A percentile compares a stretch with the other conserved stretches of the same genome.
These are phyloP conservation scores for Limnephilus lunatus DNA, from an alignment of 2,888 invertebrate genomes.

Conservation along the genomic window DNA sequence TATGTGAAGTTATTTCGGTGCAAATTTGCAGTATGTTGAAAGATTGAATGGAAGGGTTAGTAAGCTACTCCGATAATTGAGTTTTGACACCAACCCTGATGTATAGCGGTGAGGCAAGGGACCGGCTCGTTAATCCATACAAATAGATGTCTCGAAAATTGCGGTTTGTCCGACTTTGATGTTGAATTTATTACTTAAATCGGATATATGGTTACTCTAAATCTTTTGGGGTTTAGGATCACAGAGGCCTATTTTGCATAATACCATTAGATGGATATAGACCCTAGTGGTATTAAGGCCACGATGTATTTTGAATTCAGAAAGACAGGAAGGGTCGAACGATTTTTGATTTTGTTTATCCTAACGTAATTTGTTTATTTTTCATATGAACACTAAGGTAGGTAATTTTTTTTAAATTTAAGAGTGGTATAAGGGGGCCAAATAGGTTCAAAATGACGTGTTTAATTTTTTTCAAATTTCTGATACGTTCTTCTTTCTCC, in stretches of 20 bases:
- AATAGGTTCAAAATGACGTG: too few relatives aligned
- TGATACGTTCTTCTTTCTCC: too few relatives aligned
- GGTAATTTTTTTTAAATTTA: too few relatives aligned
- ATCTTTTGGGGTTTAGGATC: not conserved
- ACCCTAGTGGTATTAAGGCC: not conserved
- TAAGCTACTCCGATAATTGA: not conserved
- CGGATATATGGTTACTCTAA: not conserved
- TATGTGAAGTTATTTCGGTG: too few relatives aligned
- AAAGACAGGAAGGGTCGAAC: not conserved
- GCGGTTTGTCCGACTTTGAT: not conserved
- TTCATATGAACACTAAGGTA: too few relatives aligned
- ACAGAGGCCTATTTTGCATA: not conserved
- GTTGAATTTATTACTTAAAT: not conserved
- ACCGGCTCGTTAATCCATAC: not conserved
- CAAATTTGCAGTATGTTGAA: too few relatives aligned
- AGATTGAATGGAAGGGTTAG: too few relatives aligned
- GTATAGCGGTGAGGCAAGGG: not conserved
- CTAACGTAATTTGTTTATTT: not conserved
- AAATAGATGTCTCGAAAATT: not conserved
- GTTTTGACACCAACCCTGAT: not conserved
- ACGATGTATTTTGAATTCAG: not conserved
- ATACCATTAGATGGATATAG: not conserved
- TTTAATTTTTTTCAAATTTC: too few relatives aligned
- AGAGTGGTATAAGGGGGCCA: too few relatives aligned
- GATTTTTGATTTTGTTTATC: not conserved